Percentiles rank a stretch among this genome's conserved stretches.
phyloP scores from a whole-genome alignment of 2,888 invertebrate genomes.

The Clistopyga incitator region DNA sequence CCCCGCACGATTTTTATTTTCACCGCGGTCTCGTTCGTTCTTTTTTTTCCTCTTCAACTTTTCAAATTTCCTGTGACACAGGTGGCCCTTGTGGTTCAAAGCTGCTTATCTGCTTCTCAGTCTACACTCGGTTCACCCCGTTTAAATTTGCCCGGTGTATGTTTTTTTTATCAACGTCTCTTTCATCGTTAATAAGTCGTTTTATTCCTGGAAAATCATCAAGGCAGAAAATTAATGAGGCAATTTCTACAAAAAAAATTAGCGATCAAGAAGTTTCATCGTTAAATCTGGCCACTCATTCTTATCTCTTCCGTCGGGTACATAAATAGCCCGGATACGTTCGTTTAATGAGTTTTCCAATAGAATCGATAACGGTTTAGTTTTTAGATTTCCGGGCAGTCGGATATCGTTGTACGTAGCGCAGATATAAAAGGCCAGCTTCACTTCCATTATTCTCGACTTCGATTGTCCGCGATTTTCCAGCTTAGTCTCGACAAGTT shows the following conservation, averaged over 20 bases:
- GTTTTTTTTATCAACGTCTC: neutral
- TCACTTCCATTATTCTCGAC: slow-evolving; percentile 40
- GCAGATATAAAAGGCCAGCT: slow-evolving; percentile 13
- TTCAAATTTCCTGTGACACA: slow-evolving; percentile 13
- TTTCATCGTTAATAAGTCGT: slow-evolving; percentile 24
- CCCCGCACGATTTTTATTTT: slow-evolving; percentile 37
- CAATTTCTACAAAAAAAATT: slow-evolving; percentile 14
- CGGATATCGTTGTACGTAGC: slow-evolving; percentile 21
- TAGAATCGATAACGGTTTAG: slow-evolving; percentile 37
- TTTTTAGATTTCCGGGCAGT: slow-evolving; percentile 35
- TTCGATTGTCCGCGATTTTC: slow-evolving; percentile 32
- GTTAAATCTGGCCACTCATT: slow-evolving; percentile 15
- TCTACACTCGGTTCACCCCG: neutral
- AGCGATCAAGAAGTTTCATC: slow-evolving; percentile 7
- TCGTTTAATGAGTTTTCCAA: slow-evolving; percentile 39
- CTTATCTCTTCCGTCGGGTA: slow-evolving; percentile 20
- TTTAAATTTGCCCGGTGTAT: neutral
- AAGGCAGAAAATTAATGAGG: slow-evolving; percentile 29
- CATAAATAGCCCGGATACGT: slow-evolving; percentile 33
- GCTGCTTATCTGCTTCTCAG: neutral
- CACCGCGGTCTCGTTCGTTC: neutral
- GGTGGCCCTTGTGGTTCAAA: slow-evolving; percentile 10
- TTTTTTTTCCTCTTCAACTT: neutral
- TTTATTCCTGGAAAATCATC: neutral
- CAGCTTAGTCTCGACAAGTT: slow-evolving; percentile 31